A percentile compares a stretch with the other conserved stretches of the same genome.
These are phyloP conservation scores for Eulemur rufifrons DNA, from an alignment of 2,113 vertebrate species.

Conservation along the genomic window DNA sequence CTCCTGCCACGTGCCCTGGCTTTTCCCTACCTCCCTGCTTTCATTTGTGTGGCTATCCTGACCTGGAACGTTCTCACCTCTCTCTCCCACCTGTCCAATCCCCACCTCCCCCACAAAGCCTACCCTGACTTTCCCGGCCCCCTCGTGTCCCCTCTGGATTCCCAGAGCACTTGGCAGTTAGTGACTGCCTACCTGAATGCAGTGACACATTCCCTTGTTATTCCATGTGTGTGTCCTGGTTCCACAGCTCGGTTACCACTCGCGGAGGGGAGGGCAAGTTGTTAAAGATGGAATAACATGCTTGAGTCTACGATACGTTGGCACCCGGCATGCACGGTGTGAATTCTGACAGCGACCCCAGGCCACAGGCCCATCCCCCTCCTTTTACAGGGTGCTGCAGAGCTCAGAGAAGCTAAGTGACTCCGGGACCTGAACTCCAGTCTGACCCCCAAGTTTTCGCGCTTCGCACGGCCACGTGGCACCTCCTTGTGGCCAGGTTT, in stretches of 20 bases:
- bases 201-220: not conserved
- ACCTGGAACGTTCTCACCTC: not conserved
- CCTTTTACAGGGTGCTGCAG: not conserved
- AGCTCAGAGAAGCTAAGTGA: not conserved
- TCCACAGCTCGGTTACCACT: not conserved
- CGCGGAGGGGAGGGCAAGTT: too few species aligned
- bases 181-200: not conserved
- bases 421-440: not conserved
- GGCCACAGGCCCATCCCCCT: not conserved
- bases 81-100: not conserved
- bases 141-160: not conserved
- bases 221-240: not conserved
- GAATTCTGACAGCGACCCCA: not conserved
- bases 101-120: not conserved
- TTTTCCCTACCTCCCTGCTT: not conserved
- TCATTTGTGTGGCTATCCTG: not conserved
- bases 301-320: not conserved
- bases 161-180: not conserved
- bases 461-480: not conserved
- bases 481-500: not conserved
- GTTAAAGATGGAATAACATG: not conserved
- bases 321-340: not conserved
- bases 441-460: not conserved
- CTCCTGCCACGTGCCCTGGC: fast-evolving
- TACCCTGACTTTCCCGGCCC: not conserved